Conservation (phyloP, 2,888 invertebrate species). For the Agonopterix heracliana region DNA sequence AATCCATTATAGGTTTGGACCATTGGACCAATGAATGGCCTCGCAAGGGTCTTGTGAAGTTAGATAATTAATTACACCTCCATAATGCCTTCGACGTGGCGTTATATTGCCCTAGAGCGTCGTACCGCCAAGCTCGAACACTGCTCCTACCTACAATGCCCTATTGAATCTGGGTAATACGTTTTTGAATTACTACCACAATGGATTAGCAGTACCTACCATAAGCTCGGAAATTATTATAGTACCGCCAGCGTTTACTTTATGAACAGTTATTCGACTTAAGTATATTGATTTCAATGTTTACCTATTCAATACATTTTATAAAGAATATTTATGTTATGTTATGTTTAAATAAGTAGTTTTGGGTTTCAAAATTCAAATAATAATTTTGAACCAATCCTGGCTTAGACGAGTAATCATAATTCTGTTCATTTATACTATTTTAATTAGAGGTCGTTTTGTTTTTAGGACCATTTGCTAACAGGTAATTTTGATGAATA, state of each 20-base stretch:
- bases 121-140: constrained; percentile 27
- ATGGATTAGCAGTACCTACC: constrained; percentile 26
- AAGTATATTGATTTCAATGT: too few relatives aligned
- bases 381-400: too few relatives aligned
- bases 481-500: too few relatives aligned
- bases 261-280: too few relatives aligned
- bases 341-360: too few relatives aligned
- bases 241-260: background rate
- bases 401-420: too few relatives aligned
- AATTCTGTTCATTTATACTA: too few relatives aligned
- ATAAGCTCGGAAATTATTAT: constrained; percentile 1
- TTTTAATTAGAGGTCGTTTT: too few relatives aligned
- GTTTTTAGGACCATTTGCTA: too few relatives aligned
- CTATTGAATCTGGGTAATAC: constrained; percentile 49
- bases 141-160: constrained; percentile 30
- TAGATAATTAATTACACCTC: constrained; percentile 57
- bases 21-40: constrained; percentile 33
- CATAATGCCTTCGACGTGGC: constrained; percentile 41
- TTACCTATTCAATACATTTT: too few relatives aligned
- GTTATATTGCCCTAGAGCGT: constrained; percentile 53
- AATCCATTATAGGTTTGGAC: constrained; percentile 24
- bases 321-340: too few relatives aligned
- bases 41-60: constrained; percentile 38
- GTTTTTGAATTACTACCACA: constrained; percentile 43
- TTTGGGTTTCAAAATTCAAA: too few relatives aligned